A percentile compares a stretch with the other conserved stretches of the same genome.
These are phyloP conservation scores for Coenonympha arcania DNA, from an alignment of 2,888 invertebrate species.

Conservation along the genomic window DNA sequence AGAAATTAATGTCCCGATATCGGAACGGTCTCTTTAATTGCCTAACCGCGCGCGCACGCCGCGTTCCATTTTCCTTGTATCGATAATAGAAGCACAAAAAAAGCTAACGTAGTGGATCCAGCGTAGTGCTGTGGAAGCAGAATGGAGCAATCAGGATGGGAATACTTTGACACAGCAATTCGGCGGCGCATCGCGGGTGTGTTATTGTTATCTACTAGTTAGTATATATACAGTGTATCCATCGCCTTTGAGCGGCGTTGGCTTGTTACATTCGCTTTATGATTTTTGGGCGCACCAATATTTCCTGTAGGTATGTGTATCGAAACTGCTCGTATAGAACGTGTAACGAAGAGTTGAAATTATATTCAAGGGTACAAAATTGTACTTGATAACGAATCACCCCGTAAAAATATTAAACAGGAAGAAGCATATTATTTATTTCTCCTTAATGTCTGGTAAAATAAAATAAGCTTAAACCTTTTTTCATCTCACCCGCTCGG, in stretches of 20 bases:
- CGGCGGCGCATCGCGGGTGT: constrained; percentile 58
- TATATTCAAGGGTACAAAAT: no score
- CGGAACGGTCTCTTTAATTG: constrained; percentile 26
- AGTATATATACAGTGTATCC: constrained; percentile 57
- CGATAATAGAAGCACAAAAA: constrained; percentile 55
- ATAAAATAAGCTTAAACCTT: no score
- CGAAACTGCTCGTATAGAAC: constrained; percentile 1
- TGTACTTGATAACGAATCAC: no score
- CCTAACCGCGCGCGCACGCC: constrained; percentile 28
- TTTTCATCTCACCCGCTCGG: no score
- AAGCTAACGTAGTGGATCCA: constrained; percentile 45
- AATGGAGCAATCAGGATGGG: constrained; percentile 69
- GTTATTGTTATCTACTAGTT: constrained; percentile 62
- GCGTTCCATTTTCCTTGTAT: constrained; percentile 36
- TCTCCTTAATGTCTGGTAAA: no score
- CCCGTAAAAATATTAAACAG: no score
- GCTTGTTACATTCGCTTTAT: constrained; percentile 18
- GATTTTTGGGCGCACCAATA: constrained; percentile 17
- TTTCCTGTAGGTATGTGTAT: constrained; percentile 1
- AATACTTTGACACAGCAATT: constrained; percentile 71
- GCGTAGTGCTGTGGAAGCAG: constrained; percentile 50
- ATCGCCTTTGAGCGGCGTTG: constrained; percentile 54
- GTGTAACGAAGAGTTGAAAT: no score
- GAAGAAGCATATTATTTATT: no score
- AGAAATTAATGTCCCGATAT: constrained; percentile 23